These are phyloP conservation scores for Epinephelus moara DNA, from an alignment of 2,113 vertebrate genomes.

Conservation along the genomic window DNA sequence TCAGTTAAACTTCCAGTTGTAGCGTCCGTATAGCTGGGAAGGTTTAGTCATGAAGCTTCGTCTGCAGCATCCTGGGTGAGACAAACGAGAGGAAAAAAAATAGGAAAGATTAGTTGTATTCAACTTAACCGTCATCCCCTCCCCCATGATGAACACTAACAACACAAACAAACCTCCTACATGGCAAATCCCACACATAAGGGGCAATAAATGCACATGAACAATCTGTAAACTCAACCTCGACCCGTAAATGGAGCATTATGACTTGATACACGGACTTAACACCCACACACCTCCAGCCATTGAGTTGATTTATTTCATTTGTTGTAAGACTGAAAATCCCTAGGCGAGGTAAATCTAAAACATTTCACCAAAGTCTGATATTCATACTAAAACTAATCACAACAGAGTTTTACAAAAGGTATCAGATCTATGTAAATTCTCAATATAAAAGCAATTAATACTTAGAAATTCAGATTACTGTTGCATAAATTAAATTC, in stretches of 20 bases:
- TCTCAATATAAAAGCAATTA: neutral
- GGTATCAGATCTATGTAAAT: neutral
- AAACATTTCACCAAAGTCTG: neutral
- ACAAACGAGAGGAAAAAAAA: conserved; percentile 43
- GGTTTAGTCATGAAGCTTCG: conserved; percentile 27
- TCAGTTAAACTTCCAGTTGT: conserved; percentile 27
- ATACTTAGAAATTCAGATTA: neutral
- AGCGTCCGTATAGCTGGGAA: neutral
- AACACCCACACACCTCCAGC: conserved; percentile 12
- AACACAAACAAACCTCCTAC: conserved; percentile 41
- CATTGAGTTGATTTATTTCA: neutral
- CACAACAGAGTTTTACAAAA: neutral
- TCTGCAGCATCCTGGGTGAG: conserved; percentile 53
- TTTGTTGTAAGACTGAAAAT: conserved; percentile 4
- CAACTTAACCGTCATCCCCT: neutral
- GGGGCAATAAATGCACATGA: conserved; percentile 8
- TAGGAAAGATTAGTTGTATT: conserved; percentile 10
- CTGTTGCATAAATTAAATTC: neutral
- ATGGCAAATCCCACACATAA: neutral
- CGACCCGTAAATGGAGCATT: conserved; percentile 31
- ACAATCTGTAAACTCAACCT: conserved; percentile 1
- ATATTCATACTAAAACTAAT: neutral
- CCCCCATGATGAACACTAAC: neutral
- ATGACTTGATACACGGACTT: neutral
- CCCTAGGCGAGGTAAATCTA: neutral